Base-by-base conservation (phyloP, 2,888 invertebrate genomes). In the Eupithecia exiguata region DNA sequence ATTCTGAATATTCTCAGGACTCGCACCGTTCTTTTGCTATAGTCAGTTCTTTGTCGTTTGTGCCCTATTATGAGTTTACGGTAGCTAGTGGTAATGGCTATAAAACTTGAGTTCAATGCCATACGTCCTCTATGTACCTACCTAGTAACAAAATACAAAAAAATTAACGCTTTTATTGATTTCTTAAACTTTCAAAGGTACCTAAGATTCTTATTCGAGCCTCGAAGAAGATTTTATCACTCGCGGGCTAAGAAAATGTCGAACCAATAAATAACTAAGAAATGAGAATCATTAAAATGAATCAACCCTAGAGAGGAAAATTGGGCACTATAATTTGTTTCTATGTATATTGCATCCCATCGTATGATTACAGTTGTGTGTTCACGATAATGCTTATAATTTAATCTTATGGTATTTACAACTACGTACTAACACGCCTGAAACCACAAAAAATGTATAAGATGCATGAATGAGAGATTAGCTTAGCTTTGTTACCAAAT, bases 361-460 rank as follows among this genome's bases (percentile, higher is more conserved):
- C 49, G 49, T 49, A 3, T 21, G 53, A 10, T 21, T 12, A 63
- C 63, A 63, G 63, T 63, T 63, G 63, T 63, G 63, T 63, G 63
- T 63, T 63, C 63, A 63, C n/a, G 36, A 35, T 63, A 30, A 63
- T 63, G 62, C 62, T 35, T 62, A 62, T 36, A n/a, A 30, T 63
- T 35, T 36, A n/a, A n/a, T 63, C 1, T 35, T 36, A 21, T 53
- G 53, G 18, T 53, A 53, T 53, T 53, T 53, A 53, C 53, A 53
- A 53, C 7, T 53, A 53, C 0, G 49, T 62, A 62, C 62, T 62
- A 62, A 62, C 63, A 63, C 18, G 36, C 36, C 62, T 36, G n/a
- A 16, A 63, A n/a, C 16, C 36, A 63, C 30, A 6, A 35, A 35
- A 63, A 18, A 62, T 10, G 9, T 63, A 63, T 63, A n/a, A 36